Base-by-base conservation (phyloP, 2,797 vertebrate genomes). In the Takifugu rubripes region DNA sequence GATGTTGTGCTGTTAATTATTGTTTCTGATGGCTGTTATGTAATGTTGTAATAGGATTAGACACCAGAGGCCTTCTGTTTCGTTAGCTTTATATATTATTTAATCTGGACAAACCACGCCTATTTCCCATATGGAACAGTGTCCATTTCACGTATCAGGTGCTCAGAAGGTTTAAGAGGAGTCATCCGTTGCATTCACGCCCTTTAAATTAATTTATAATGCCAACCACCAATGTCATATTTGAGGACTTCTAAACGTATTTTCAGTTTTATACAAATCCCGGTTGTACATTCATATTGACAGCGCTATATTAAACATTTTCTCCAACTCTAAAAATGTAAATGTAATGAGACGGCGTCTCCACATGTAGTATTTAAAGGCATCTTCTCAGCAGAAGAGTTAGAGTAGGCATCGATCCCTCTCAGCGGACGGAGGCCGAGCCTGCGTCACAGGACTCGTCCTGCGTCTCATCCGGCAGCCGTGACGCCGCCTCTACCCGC, bases 401-500 rank as follows among this genome's bases (percentile, higher is more conserved):
- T 25, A 36, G 45, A 45, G 54, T 46, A 56, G 49, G 53, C 55
- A n/a, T 57, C 56, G 11, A 21, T 62, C 49, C 51, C 58, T 66
- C 62, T 58, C 24, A 8, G 62, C 61, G 29, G 63, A 74, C 27
- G 25, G 42, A 65, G 17, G 76, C 31, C 33, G 52, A 54, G 64
- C 58, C 57, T 78, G 58, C 80, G 69, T 85, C 86, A 88, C 54
- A 56, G 2, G 17, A 57, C 67, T 42, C 2, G 65, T 71, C 59
- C 65, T 2, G 29, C 57, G 71, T 79, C 75, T 83, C 74, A 78
- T 72, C 51, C 74, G 70, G 67, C 80, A 78, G 75, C 75, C 66
- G 77, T 77, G 81, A 81, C 50, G 31, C 76, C 65, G 66, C 36
- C 58, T 68, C 73, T 56, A n/a, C 79, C 71, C 81, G 82, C 81